Percentiles rank a stretch among this genome's conserved stretches.
Evolutionary conservation across 2,113 vertebrate genomes (phyloP).

Genomic region (Sinocyclocheilus rhinocerous): DNA sequence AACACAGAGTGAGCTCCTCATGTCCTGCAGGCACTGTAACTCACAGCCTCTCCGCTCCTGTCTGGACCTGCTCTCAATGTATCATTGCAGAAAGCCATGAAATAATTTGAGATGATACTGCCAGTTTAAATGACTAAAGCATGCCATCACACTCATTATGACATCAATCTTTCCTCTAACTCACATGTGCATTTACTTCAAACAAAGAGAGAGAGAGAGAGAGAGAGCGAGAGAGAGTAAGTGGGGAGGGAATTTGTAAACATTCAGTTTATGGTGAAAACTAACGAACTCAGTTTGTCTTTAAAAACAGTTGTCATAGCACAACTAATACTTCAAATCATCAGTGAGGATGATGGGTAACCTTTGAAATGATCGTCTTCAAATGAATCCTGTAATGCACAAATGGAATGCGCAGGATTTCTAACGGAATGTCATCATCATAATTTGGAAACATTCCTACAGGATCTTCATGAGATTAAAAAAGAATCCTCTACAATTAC

Average conservation of each 20-base stretch:
- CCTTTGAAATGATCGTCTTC: not conserved
- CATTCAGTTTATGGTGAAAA: not conserved
- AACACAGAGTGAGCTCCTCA: constrained; percentile 66
- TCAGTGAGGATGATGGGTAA: not conserved
- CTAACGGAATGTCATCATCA: not conserved
- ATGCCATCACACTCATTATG: constrained; percentile 79
- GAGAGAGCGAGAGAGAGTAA: not conserved
- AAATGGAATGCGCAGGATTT: not conserved
- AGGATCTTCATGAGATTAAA: not conserved
- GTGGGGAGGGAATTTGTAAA: not conserved
- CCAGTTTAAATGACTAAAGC: constrained; percentile 82
- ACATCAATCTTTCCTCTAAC: constrained; percentile 74
- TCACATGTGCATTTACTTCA: constrained; percentile 26
- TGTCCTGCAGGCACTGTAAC: constrained; percentile 70
- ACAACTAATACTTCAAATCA: not conserved
- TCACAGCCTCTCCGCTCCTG: constrained; percentile 68
- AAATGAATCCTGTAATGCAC: not conserved
- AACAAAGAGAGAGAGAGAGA: not conserved
- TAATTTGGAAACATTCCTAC: not conserved
- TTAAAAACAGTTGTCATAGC: not conserved
- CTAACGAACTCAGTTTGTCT: not conserved
- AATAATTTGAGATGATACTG: constrained; percentile 81
- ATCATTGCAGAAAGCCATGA: constrained; percentile 80
- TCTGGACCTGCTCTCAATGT: constrained; percentile 75
- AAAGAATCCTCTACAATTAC: not conserved